Conservation (phyloP, 1,140 invertebrate species). For the Leptinotarsa defecta region DNA sequence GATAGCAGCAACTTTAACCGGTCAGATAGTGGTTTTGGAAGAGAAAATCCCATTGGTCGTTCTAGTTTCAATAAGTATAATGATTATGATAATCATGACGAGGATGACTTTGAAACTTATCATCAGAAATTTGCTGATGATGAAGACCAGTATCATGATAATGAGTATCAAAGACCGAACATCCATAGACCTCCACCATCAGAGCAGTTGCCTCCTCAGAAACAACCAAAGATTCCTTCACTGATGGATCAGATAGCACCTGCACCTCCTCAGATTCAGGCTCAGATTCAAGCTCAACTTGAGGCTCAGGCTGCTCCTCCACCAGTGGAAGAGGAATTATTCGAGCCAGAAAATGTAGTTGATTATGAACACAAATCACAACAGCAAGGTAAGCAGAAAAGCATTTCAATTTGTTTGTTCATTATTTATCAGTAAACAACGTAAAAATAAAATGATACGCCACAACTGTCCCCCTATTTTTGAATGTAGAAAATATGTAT, state of each 20-base stretch:
- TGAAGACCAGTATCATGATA: slow-evolving; percentile 15
- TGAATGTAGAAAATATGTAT: too few relatives aligned
- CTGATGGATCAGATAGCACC: slow-evolving; percentile 17
- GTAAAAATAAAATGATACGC: too few relatives aligned
- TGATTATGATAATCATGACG: slow-evolving; percentile 28
- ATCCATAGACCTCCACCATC: not conserved
- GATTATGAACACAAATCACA: slow-evolving; percentile 71
- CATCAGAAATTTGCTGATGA: slow-evolving; percentile 38
- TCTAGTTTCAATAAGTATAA: not conserved
- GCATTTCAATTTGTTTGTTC: not conserved
- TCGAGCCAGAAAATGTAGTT: slow-evolving; percentile 59
- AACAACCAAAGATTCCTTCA: slow-evolving; percentile 6
- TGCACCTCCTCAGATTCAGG: slow-evolving; percentile 9
- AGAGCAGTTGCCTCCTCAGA: not conserved
- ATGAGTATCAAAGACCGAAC: not conserved
- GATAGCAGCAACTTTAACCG: slow-evolving; percentile 2
- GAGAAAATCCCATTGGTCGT: not conserved
- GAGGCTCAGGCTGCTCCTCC: not conserved
- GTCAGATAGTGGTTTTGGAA: not conserved
- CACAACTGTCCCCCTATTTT: too few relatives aligned
- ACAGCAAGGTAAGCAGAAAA: not conserved
- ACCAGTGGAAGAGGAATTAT: slow-evolving; percentile 35
- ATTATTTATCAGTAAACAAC: too few relatives aligned
- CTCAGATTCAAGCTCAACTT: not conserved
- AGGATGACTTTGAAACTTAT: slow-evolving; percentile 39